Base-by-base conservation (phyloP, 2,888 invertebrate genomes). In the Iphiclides podalirius region DNA sequence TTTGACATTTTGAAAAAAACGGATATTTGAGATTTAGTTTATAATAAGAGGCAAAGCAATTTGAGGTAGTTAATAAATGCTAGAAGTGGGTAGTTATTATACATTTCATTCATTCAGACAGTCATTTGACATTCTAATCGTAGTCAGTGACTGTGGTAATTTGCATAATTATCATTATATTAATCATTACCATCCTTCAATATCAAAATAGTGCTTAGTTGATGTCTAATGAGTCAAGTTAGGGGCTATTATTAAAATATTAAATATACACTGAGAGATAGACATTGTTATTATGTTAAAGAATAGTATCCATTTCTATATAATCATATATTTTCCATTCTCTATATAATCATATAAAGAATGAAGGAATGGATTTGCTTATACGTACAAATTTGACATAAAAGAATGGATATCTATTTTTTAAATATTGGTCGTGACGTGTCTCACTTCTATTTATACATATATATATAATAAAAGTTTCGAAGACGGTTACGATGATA, bases 391-490 rank as follows among this genome's bases (percentile, higher is more conserved):
- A 50, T 13, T n/a, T 36, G 23, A 26, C 6, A 26, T 26, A 26
- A 35, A 11, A 12, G 23, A 20, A 11, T 11, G 2, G 41, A 17
- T 34, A 28, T 43, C 14, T 23, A 36, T 31, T 51, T 47, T 38
- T 53, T 76, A 37, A 47, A 47, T 35, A 71, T 75, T 73, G 73
- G 75, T 66, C 67, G 75, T 85, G 85, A 88, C 87, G 87, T 87
- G 87, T 86, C 85, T 70, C n/a, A n/a, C n/a, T 82, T 78, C 80
- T 77, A 81, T 81, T 71, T 68, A 47, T 41, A 51, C 52, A 55
- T 61, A 59, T 42, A 41, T 34, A 42, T 37, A 38, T 63, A 63
- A 61, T 60, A 68, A 60, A 57, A 70, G 75, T n/a, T n/a, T n/a
- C n/a, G n/a, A n/a, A n/a, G n/a, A 73, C 77, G 78, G 77, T 81